Evolutionary conservation across 2,113 vertebrate species (phyloP).

Genomic region (Cyphomyrus plagiostoma): DNA sequence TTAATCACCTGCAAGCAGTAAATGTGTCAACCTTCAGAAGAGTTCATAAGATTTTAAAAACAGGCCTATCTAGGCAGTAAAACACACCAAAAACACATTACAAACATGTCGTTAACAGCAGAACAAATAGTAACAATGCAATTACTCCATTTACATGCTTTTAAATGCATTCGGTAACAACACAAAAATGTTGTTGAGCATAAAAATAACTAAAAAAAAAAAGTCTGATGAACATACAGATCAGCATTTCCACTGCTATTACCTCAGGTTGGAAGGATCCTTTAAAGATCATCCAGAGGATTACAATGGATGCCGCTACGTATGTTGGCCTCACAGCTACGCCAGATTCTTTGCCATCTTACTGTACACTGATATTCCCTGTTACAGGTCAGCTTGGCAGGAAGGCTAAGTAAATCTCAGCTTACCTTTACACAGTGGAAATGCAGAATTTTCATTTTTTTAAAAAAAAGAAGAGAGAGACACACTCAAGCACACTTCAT

Average conservation of each 20-base stretch:
- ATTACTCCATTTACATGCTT: neutral
- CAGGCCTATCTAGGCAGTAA: slow-evolving; percentile 5
- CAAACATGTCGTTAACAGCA: neutral
- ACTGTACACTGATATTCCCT: neutral
- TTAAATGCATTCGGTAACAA: neutral
- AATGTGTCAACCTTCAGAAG: slow-evolving; percentile 4
- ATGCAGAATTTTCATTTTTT: neutral
- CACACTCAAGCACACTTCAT: neutral
- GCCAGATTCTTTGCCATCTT: neutral
- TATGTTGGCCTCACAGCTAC: neutral
- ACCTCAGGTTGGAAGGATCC: neutral
- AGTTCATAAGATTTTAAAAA: neutral
- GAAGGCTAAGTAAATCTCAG: neutral
- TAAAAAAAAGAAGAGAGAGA: neutral
- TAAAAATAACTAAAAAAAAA: neutral
- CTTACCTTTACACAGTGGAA: neutral
- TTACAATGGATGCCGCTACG: neutral
- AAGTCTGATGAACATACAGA: neutral
- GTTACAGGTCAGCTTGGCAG: neutral
- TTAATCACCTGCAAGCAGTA: slow-evolving; percentile 53
- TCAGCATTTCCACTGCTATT: slow-evolving; percentile 2
- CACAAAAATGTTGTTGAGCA: neutral
- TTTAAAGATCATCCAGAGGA: neutral
- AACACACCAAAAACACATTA: slow-evolving; percentile 2
- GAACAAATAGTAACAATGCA: neutral